Conservation (phyloP, 2,888 invertebrate species). For the Galerucella nymphaeae region DNA sequence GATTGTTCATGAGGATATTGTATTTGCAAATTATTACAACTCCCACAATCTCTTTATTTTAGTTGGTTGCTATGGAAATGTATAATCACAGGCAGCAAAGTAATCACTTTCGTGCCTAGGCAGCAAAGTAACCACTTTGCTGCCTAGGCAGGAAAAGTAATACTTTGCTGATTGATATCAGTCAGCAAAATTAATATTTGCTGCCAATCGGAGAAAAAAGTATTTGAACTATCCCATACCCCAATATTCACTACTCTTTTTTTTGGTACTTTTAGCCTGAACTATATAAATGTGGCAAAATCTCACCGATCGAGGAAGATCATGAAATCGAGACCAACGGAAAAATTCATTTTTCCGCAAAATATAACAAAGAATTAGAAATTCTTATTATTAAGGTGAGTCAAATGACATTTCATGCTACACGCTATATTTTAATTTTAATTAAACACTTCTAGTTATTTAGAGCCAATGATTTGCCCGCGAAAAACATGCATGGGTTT, state of each 20-base stretch:
- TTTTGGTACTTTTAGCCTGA: slow-evolving; percentile 72
- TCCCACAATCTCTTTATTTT: too few species aligned
- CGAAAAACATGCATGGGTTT: slow-evolving; percentile 85
- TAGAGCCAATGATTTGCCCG: slow-evolving; percentile 76
- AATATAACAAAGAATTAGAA: slow-evolving; percentile 84
- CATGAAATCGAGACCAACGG: slow-evolving; percentile 81
- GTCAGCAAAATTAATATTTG: too few species aligned
- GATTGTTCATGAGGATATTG: too few species aligned
- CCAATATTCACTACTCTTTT: background rate
- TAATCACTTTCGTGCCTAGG: too few species aligned
- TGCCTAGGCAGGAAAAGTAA: too few species aligned
- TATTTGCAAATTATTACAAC: too few species aligned
- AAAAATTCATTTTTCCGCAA: slow-evolving; percentile 82
- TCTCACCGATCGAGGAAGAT: slow-evolving; percentile 73
- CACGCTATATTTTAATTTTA: background rate
- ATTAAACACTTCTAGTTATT: slow-evolving; percentile 48
- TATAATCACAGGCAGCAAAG: too few species aligned
- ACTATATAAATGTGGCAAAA: slow-evolving; percentile 76
- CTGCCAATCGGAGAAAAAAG: too few species aligned
- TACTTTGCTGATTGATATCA: too few species aligned
- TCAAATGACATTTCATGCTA: slow-evolving; percentile 36
- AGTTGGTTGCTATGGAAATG: too few species aligned
- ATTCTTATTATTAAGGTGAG: slow-evolving; percentile 82
- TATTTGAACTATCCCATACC: too few species aligned
- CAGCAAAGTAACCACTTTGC: too few species aligned